Conservation (phyloP, 2,888 invertebrate species). For the Sceliomorpha sp. region DNA sequence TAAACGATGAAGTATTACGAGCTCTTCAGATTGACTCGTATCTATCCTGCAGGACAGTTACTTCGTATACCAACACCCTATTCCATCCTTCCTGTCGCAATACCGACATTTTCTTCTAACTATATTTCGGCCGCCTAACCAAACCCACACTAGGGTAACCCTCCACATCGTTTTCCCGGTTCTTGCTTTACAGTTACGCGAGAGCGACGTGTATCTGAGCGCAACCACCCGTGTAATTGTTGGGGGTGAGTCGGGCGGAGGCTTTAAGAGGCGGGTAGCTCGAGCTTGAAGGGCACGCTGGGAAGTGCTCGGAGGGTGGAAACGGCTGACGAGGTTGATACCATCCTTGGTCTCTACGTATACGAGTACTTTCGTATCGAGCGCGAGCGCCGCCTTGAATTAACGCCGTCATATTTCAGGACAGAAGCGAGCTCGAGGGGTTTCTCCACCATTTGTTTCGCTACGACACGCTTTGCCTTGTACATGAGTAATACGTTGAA, state of each 20-base stretch:
- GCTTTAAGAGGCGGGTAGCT: constrained; percentile 58
- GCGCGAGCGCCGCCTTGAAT: constrained; percentile 74
- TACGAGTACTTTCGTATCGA: constrained; percentile 64
- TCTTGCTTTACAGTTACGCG: constrained; percentile 74
- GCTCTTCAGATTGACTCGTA: too few relatives aligned
- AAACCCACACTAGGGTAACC: constrained; percentile 48
- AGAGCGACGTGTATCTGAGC: constrained; percentile 76
- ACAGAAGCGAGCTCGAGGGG: constrained; percentile 67
- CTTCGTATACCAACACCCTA: too few relatives aligned
- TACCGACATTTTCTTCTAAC: constrained; percentile 27
- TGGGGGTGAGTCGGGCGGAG: constrained; percentile 61
- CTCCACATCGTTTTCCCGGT: constrained; percentile 61
- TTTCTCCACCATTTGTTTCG: constrained; percentile 74
- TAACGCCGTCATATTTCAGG: constrained; percentile 79
- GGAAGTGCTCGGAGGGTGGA: constrained; percentile 63
- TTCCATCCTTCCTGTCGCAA: constrained; percentile 27
- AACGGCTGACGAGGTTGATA: constrained; percentile 71
- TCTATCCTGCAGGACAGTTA: too few relatives aligned
- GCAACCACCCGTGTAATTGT: constrained; percentile 79
- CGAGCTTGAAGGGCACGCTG: constrained; percentile 65
- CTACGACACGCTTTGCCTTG: constrained; percentile 60
- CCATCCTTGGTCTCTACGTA: constrained; percentile 48
- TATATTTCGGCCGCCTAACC: constrained; percentile 38
- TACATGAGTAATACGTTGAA: constrained; percentile 67
- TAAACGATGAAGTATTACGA: too few relatives aligned